Evolutionary conservation across 2,113 vertebrate genomes (phyloP).

Genomic region (Illadopsis cleaveri): DNA sequence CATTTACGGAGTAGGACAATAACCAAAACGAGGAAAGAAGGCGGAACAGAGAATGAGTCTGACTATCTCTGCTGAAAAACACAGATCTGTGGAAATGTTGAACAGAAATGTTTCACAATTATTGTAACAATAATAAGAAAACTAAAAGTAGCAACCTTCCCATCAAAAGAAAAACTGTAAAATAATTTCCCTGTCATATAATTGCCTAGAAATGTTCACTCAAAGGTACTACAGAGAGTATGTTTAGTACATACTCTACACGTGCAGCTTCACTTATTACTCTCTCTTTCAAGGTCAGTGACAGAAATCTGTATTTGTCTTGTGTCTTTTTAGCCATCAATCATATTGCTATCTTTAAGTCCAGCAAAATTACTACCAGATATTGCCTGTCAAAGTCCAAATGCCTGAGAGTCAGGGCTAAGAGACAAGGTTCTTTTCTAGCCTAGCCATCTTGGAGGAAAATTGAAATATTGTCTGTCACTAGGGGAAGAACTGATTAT

Average conservation of each 20-base stretch:
- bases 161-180: neutral
- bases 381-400: constrained; percentile 12
- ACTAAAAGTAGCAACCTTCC: neutral
- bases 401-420: neutral
- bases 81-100: neutral
- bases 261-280: neutral
- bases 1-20: neutral
- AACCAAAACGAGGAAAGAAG: neutral
- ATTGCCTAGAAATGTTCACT: neutral
- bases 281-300: neutral
- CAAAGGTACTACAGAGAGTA: neutral
- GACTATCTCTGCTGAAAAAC: neutral
- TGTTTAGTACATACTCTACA: neutral
- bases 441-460: neutral
- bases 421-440: neutral
- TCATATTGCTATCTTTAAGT: neutral
- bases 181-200: neutral
- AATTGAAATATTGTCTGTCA: neutral
- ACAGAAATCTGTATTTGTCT: constrained; percentile 14
- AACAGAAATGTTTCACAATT: neutral
- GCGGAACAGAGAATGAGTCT: neutral
- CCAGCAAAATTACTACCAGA: constrained; percentile 9
- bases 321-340: neutral
- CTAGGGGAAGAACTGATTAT: neutral
- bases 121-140: neutral